A percentile compares a stretch with the other conserved stretches of the same genome.
phyloP scores from a whole-genome alignment of 30 jellyfish, hydroid and myxozoan species.

The Hydractinia symbiolongicarpus region DNA sequence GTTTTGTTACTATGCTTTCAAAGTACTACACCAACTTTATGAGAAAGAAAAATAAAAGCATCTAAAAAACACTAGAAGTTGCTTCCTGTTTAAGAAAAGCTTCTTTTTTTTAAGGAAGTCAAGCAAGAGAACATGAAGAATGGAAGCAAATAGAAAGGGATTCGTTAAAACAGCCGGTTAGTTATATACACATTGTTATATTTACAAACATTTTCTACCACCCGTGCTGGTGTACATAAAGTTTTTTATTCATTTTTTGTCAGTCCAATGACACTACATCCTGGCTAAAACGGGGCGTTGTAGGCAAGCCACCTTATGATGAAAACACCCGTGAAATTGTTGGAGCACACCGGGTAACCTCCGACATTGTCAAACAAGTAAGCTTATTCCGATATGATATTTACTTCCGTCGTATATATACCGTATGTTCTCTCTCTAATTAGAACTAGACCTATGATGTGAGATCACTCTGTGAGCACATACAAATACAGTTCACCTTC shows the following conservation, averaged over 20 bases:
- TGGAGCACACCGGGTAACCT: constrained; percentile 66
- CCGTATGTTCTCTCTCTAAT: neutral
- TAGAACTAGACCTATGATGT: neutral
- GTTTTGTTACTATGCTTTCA: too few species aligned
- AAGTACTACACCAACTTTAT: too few species aligned
- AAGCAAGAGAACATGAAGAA: too few species aligned
- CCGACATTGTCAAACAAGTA: constrained; percentile 82
- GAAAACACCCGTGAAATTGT: constrained; percentile 51
- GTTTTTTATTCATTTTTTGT: too few species aligned
- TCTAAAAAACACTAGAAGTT: too few species aligned
- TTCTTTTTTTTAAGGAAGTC: too few species aligned
- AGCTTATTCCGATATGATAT: neutral
- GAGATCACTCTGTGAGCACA: neutral
- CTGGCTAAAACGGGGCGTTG: constrained; percentile 64
- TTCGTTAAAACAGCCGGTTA: too few species aligned
- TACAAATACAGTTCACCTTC: neutral
- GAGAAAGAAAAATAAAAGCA: too few species aligned
- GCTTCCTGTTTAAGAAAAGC: too few species aligned
- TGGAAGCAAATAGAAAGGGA: too few species aligned
- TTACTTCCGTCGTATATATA: neutral
- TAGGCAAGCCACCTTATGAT: constrained; percentile 67
- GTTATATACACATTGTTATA: too few species aligned
- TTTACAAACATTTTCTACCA: neutral
- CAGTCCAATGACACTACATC: constrained; percentile 44
- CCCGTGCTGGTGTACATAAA: neutral